A percentile compares a stretch with the other conserved stretches of the same genome.
Evolutionary conservation across 2,888 invertebrate genomes (phyloP).

Genomic region (Orthosia incerta): DNA sequence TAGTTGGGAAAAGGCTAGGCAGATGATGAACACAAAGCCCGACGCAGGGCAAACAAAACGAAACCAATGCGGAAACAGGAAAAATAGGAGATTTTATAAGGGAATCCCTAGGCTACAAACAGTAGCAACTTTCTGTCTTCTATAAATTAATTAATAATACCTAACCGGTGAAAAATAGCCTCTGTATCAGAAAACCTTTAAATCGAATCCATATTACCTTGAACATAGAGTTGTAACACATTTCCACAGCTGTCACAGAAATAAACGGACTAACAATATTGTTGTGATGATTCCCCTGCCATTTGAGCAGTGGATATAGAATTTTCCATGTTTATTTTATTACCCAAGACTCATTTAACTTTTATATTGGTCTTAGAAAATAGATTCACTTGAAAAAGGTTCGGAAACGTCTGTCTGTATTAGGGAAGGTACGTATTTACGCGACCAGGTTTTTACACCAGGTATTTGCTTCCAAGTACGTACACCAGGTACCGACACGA

Average conservation of each 20-base stretch:
- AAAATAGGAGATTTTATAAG: too few relatives aligned
- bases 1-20: too few relatives aligned
- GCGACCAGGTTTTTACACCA: too few relatives aligned
- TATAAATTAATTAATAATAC: too few relatives aligned
- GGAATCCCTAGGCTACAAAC: not conserved
- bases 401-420: too few relatives aligned
- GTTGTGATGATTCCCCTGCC: conserved; percentile 26
- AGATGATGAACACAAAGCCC: too few relatives aligned
- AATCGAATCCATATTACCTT: not conserved
- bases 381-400: not conserved
- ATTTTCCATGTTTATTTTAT: conserved; percentile 46
- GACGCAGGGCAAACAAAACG: not conserved
- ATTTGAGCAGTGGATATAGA: conserved; percentile 25
- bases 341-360: conserved; percentile 21
- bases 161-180: not conserved
- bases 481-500: too few relatives aligned
- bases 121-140: not conserved
- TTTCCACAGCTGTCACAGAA: conserved; percentile 10
- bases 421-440: too few relatives aligned
- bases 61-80: too few relatives aligned
- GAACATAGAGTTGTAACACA: conserved; percentile 3
- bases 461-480: too few relatives aligned
- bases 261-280: conserved; percentile 8
- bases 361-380: conserved; percentile 24
- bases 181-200: conserved; percentile 9